phyloP scores from a whole-genome alignment of 2,113 vertebrate species.

The Todiramphus saurophagus region DNA sequence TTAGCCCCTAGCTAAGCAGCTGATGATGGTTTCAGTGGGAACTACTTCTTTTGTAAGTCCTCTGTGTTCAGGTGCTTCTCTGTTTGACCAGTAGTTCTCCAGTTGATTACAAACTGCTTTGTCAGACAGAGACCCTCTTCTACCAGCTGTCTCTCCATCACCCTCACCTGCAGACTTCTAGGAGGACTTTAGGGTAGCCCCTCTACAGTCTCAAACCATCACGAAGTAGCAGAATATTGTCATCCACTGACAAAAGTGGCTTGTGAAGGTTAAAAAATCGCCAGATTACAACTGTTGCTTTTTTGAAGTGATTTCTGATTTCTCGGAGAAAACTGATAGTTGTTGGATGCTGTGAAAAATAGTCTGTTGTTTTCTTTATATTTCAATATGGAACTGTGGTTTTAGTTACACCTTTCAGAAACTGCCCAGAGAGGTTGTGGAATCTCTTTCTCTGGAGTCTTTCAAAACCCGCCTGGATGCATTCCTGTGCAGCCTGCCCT shows the following conservation, averaged over 20 bases:
- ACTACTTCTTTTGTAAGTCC: background rate
- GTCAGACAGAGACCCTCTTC: background rate
- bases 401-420: background rate
- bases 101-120: background rate
- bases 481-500: no score
- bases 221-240: background rate
- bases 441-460: no score
- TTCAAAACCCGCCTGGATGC: no score
- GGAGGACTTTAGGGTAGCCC: background rate
- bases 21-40: background rate
- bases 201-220: background rate
- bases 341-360: background rate
- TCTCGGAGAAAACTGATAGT: background rate
- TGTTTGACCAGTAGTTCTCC: background rate
- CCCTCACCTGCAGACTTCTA: background rate
- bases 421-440: no score
- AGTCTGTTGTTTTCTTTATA: background rate
- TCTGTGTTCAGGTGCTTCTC: background rate
- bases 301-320: background rate
- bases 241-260: background rate
- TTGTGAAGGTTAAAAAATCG: background rate
- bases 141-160: background rate
- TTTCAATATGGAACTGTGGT: background rate
- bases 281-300: background rate
- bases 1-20: background rate